These are phyloP conservation scores for Diadegma fenestrale DNA, from an alignment of 2,888 invertebrate species.

Conservation along the genomic window DNA sequence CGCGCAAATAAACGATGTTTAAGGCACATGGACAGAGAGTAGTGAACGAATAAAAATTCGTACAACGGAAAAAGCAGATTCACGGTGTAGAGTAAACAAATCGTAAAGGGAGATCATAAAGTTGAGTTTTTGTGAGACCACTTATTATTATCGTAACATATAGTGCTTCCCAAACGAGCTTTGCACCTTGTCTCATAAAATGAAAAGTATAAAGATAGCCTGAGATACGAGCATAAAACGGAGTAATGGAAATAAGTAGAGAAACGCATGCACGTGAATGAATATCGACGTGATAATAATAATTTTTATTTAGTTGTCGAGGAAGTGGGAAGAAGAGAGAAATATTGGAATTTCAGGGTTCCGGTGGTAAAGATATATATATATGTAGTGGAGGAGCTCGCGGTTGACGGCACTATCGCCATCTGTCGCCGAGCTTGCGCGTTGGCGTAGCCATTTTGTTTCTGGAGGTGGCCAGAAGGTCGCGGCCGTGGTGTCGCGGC, in stretches of 20 bases:
- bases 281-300: not conserved
- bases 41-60: not conserved
- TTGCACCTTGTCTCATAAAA: slow-evolving; percentile 57
- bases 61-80: not conserved
- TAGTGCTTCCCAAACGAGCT: slow-evolving; percentile 37
- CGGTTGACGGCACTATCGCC: slow-evolving; percentile 79
- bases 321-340: not conserved
- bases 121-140: slow-evolving; percentile 69
- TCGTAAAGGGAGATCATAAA: slow-evolving; percentile 72
- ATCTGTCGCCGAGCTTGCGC: slow-evolving; percentile 82
- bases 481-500: slow-evolving; percentile 84
- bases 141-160: slow-evolving; percentile 69
- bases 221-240: not conserved
- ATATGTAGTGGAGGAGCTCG: slow-evolving; percentile 30
- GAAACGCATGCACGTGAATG: slow-evolving; percentile 5
- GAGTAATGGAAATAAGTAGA: slow-evolving; percentile 3
- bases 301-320: not conserved
- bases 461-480: slow-evolving; percentile 85
- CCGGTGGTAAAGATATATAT: slow-evolving; percentile 2
- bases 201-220: slow-evolving; percentile 43
- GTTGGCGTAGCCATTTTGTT: slow-evolving; percentile 88
- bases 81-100: slow-evolving; percentile 67
- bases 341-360: slow-evolving; percentile 39
- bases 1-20: slow-evolving; percentile 1
- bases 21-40: not conserved